Evolutionary conservation across 2,113 vertebrate genomes (phyloP).

Genomic region (Tapirus terrestris): DNA sequence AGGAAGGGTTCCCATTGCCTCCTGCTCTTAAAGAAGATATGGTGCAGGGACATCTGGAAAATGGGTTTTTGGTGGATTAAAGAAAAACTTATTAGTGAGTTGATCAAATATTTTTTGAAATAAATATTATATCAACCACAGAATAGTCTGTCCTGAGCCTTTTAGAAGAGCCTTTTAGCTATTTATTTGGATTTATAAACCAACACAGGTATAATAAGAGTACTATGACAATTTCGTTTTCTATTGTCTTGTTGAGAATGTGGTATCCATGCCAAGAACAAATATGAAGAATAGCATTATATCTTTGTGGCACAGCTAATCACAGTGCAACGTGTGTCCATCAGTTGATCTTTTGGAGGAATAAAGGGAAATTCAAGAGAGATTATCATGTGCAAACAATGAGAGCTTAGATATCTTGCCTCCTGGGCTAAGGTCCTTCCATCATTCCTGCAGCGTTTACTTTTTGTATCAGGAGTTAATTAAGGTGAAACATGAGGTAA

Average conservation of each 20-base stretch:
- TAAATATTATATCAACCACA: background rate
- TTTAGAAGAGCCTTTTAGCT: background rate
- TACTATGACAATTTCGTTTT: constrained; percentile 30
- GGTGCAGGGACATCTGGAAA: background rate
- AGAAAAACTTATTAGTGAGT: background rate
- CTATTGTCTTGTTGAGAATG: background rate
- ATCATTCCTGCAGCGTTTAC: constrained; percentile 87
- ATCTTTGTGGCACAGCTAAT: constrained; percentile 79
- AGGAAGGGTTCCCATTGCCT: background rate
- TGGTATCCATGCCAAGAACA: constrained; percentile 49
- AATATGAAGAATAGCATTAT: constrained; percentile 51
- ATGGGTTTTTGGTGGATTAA: background rate
- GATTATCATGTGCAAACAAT: constrained; percentile 89
- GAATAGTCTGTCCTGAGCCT: background rate
- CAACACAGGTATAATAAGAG: background rate
- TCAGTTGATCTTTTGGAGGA: constrained; percentile 86
- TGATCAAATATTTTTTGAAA: background rate
- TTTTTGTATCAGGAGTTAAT: constrained; percentile 91
- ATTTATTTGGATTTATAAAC: background rate
- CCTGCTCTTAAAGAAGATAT: background rate
- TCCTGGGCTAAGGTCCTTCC: constrained; percentile 84
- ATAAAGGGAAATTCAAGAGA: constrained; percentile 86
- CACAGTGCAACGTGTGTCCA: constrained; percentile 71
- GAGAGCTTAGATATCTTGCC: constrained; percentile 83
- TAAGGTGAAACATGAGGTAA: constrained; percentile 91